phyloP scores from a whole-genome alignment of 2,888 invertebrate genomes.

The Holacanthella duospinosa region DNA sequence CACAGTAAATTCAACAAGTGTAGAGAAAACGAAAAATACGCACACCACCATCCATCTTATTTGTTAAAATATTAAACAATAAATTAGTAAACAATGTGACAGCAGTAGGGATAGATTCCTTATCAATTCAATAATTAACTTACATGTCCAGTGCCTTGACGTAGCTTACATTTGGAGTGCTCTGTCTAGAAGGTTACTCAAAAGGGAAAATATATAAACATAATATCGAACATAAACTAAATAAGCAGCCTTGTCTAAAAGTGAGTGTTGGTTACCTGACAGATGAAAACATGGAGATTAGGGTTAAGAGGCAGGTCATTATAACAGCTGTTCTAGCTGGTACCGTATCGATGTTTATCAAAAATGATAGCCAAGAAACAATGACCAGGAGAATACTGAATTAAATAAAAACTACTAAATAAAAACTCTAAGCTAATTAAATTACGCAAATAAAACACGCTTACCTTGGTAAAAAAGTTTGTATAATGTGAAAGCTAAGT shows the following conservation, averaged over 20 bases:
- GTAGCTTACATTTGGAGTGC: slow-evolving; percentile 34
- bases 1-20: slow-evolving; percentile 35
- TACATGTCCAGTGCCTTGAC: slow-evolving; percentile 25
- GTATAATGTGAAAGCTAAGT: slow-evolving; percentile 33
- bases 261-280: slow-evolving; percentile 33
- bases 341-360: slow-evolving; percentile 25
- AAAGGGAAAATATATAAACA: background rate
- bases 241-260: background rate
- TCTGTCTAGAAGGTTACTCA: slow-evolving; percentile 28
- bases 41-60: slow-evolving; percentile 37
- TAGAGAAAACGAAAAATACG: slow-evolving; percentile 35
- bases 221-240: background rate
- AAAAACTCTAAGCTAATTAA: no score
- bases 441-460: no score
- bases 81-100: no score
- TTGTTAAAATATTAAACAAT: no score
- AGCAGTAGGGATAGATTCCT: no score
- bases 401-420: no score
- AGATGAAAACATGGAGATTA: slow-evolving; percentile 37
- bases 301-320: slow-evolving; percentile 36
- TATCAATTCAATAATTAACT: no score
- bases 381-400: slow-evolving; percentile 27
- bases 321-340: slow-evolving; percentile 34
- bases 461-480: slow-evolving; percentile 12
- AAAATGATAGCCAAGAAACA: slow-evolving; percentile 36